Evolutionary conservation across 1,140 invertebrate genomes (phyloP), one percentile per base, ranked within the genome.

Genomic region (Drosophila teissieri): DNA sequence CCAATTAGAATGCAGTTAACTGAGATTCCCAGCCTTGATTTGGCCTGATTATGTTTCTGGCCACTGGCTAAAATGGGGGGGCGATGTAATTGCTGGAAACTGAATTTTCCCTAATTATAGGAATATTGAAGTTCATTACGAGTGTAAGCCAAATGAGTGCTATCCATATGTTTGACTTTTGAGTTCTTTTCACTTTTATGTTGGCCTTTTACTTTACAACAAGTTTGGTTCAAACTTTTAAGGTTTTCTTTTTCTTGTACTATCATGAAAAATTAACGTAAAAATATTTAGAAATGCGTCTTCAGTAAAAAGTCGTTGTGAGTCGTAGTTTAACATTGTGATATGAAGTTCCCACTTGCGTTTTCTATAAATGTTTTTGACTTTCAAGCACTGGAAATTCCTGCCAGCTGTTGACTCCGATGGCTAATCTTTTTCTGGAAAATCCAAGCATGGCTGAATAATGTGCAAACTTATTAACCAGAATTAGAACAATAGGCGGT

Each of bases 1-100:
- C 48, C 39, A 65, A 65, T 69, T 65, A 17, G 19, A 53, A 22
- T 53, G 46, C 39, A 64, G 37, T 52, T 51, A 17, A 40, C 44
- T 15, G 22, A 17, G 44, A 65, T 48, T 22, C 15, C n/a, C 34
- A 24, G 27, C 4, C 52, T 22, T 17, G 31, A 46, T 36, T 45
- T 39, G n/a, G 45, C 34, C 19, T 45, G 42, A 40, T 65, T 60
- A 65, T 19, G 42, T 19, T 55, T 27, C 37, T 42, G 37, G 53
- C 37, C 37, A 40, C 22, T 44, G 54, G 54, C 54, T 27, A 31
- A 55, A 56, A 56, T 44, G 19, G 10, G 34, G 37, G 3, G 27
- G 12, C 11, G 17, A 3, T 53, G n/a, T 37, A 37, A 53, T 37
- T 53, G 40, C n/a, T 27, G 8, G 22, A 3, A 40, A 17, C 37